Conservation (phyloP, 2,888 invertebrate species). For the Mimumesa dahlbomi region DNA sequence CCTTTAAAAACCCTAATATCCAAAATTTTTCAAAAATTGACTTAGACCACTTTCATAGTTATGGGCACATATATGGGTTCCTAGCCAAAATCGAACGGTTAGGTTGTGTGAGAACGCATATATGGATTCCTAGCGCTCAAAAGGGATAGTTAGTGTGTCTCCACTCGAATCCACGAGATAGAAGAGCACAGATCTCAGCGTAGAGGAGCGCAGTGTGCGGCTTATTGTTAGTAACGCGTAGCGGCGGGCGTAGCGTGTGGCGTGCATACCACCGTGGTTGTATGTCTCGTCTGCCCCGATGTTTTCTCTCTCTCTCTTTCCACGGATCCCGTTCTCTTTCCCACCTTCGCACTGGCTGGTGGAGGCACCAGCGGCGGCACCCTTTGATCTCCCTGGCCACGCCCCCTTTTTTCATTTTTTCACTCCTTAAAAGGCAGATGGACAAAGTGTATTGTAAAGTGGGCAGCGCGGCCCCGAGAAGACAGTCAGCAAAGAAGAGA, state of each 20-base stretch:
- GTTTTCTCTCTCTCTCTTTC: constrained; percentile 27
- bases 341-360: constrained; percentile 45
- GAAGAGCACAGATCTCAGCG: constrained; percentile 27
- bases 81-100: too few relatives aligned
- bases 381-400: constrained; percentile 79
- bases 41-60: too few relatives aligned
- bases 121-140: too few relatives aligned
- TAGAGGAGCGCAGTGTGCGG: constrained; percentile 53
- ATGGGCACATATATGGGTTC: too few relatives aligned
- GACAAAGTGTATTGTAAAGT: constrained; percentile 81
- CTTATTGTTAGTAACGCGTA: constrained; percentile 49
- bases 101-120: too few relatives aligned
- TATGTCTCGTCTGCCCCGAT: constrained; percentile 36
- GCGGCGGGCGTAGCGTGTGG: constrained; percentile 64
- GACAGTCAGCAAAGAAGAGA: constrained; percentile 63
- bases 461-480: constrained; percentile 75
- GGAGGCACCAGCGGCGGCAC: constrained; percentile 72
- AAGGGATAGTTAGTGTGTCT: too few relatives aligned
- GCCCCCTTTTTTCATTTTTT: constrained; percentile 80
- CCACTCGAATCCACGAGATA: too few relatives aligned
- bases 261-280: constrained; percentile 67
- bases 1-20: too few relatives aligned
- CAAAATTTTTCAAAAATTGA: too few relatives aligned
- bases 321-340: constrained; percentile 26
- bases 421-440: constrained; percentile 81